These are phyloP conservation scores for Pollachius pollachius DNA, from an alignment of 2,113 vertebrate species.

Conservation along the genomic window DNA sequence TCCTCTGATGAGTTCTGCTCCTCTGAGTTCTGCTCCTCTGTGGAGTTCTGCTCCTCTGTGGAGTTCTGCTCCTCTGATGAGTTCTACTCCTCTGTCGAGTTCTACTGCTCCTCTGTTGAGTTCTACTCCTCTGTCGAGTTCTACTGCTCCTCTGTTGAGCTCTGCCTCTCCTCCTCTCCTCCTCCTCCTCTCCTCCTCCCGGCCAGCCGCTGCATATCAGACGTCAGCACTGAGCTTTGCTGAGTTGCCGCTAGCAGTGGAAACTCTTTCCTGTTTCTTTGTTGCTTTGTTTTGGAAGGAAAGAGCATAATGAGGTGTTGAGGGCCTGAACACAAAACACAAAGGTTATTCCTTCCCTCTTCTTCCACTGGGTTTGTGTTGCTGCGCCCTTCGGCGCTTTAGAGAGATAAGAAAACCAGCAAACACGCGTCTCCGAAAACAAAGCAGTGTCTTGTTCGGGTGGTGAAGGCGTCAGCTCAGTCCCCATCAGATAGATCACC, in stretches of 20 bases:
- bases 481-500: constrained; percentile 30
- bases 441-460: constrained; percentile 52
- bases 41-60: background rate
- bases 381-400: constrained; percentile 14
- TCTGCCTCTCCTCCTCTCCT: constrained; percentile 21
- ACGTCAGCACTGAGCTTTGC: constrained; percentile 38
- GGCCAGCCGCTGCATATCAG: constrained; percentile 31
- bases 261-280: constrained; percentile 39
- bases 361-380: constrained; percentile 50
- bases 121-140: too few relatives aligned
- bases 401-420: constrained; percentile 54
- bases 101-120: background rate
- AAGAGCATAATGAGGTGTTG: constrained; percentile 40
- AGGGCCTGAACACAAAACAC: constrained; percentile 2
- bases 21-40: constrained; percentile 12
- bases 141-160: constrained; percentile 6
- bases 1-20: background rate
- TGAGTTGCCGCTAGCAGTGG: constrained; percentile 27
- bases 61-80: too few relatives aligned
- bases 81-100: too few relatives aligned
- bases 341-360: constrained; percentile 28
- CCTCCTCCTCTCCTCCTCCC: constrained; percentile 13
- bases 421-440: constrained; percentile 35
- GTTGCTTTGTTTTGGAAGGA: constrained; percentile 30
- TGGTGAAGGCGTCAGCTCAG: constrained; percentile 26